Conservation (phyloP, 2,797 vertebrate genomes). For the Myotis daubentonii region DNA sequence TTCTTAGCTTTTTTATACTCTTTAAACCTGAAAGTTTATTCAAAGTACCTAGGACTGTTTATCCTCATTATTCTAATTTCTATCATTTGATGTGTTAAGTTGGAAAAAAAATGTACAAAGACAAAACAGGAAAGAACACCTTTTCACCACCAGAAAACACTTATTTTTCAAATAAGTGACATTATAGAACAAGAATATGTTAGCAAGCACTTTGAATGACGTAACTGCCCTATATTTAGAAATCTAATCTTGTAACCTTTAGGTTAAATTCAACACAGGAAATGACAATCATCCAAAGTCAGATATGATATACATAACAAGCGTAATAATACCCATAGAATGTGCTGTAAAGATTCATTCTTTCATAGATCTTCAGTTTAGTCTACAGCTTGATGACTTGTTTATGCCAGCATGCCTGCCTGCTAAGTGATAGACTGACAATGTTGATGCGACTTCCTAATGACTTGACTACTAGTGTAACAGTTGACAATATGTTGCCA, state of each 20-base stretch:
- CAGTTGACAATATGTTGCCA: constrained; percentile 61
- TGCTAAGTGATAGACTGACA: constrained; percentile 36
- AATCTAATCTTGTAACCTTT: constrained; percentile 36
- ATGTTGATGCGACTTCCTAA: constrained; percentile 51
- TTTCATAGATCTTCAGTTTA: constrained; percentile 63
- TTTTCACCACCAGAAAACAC: constrained; percentile 35
- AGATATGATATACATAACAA: background rate
- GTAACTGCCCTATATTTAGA: constrained; percentile 55
- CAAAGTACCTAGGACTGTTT: constrained; percentile 7
- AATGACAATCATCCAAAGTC: constrained; percentile 41
- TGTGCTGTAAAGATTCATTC: constrained; percentile 12
- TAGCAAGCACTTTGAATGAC: constrained; percentile 32
- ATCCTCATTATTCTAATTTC: background rate
- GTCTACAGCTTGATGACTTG: constrained; percentile 64
- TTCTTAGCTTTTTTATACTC: background rate
- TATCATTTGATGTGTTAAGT: background rate
- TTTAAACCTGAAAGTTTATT: constrained; percentile 42
- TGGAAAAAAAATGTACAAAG: constrained; percentile 19
- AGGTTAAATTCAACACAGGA: constrained; percentile 58
- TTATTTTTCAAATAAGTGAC: constrained; percentile 28
- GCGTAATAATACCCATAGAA: background rate
- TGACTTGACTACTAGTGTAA: constrained; percentile 45
- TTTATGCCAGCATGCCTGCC: constrained; percentile 67
- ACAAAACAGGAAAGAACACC: constrained; percentile 46
- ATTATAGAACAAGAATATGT: constrained; percentile 37